phyloP scores from a whole-genome alignment of 1,140 invertebrate genomes.

The Philotrypesis tridentata region DNA sequence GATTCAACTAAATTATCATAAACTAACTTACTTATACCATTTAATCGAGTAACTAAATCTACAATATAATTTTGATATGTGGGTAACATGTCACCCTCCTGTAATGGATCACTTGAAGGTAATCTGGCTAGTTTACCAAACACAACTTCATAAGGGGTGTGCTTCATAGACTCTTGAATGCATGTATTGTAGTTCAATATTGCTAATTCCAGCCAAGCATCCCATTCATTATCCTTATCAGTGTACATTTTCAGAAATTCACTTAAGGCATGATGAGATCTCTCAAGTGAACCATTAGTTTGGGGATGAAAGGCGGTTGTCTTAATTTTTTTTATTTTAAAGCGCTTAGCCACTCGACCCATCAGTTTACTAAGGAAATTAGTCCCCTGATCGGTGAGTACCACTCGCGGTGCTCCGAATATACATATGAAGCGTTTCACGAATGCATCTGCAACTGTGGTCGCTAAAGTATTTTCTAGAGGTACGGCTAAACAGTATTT shows the following conservation, averaged over 20 bases:
- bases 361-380: background rate
- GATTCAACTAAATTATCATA: no score
- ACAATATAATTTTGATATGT: background rate
- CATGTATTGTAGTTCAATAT: background rate
- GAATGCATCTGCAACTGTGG: background rate
- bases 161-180: background rate
- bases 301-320: conserved; percentile 50
- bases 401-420: conserved; percentile 25
- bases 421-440: conserved; percentile 39
- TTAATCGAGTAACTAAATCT: background rate
- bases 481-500: conserved; percentile 44
- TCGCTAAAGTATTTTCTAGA: background rate
- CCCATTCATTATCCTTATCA: background rate
- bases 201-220: background rate
- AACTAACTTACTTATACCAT: background rate
- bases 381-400: background rate
- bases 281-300: no score
- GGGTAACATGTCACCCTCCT: background rate
- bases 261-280: no score
- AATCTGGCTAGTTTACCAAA: no score
- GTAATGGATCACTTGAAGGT: no score
- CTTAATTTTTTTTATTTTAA: background rate
- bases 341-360: background rate
- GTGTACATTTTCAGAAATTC: conserved; percentile 52
- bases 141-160: background rate